Conservation (phyloP, 2,888 invertebrate species). For the Megalurothrips usitatus region DNA sequence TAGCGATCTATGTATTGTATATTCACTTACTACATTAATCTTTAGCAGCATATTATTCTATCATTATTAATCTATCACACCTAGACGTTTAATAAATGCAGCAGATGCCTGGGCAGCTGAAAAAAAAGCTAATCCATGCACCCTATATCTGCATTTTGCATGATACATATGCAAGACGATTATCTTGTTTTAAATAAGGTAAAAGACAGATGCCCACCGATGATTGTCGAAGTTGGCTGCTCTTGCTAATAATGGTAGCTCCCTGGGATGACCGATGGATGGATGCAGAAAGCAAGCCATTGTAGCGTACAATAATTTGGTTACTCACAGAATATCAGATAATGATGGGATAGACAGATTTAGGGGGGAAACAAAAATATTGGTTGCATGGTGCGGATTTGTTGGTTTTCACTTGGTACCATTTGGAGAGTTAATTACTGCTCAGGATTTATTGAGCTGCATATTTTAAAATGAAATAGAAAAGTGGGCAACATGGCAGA, state of each 20-base stretch:
- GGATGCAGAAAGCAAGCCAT: constrained; percentile 16
- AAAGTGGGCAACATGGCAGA: too few relatives aligned
- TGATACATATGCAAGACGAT: neutral
- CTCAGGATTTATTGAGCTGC: neutral
- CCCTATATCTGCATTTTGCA: constrained; percentile 4
- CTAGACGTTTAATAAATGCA: too few relatives aligned
- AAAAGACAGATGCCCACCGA: constrained; percentile 4
- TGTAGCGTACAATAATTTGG: neutral
- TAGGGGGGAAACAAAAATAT: neutral
- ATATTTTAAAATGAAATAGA: too few relatives aligned
- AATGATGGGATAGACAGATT: neutral
- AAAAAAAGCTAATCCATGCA: neutral
- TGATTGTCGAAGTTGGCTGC: constrained; percentile 18
- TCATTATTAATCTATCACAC: too few relatives aligned
- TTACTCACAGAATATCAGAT: neutral
- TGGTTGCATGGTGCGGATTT: neutral
- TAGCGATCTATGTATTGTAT: constrained; percentile 32
- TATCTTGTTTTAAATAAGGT: neutral
- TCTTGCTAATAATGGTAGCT: constrained; percentile 23
- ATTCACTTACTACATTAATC: neutral
- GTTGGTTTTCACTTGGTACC: neutral
- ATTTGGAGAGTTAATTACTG: neutral
- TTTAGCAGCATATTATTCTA: neutral
- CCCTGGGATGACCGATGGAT: constrained; percentile 10
- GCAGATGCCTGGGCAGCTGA: too few relatives aligned